These are phyloP conservation scores for Sitophilus oryzae DNA, from an alignment of 1,140 invertebrate species.

Conservation along the genomic window DNA sequence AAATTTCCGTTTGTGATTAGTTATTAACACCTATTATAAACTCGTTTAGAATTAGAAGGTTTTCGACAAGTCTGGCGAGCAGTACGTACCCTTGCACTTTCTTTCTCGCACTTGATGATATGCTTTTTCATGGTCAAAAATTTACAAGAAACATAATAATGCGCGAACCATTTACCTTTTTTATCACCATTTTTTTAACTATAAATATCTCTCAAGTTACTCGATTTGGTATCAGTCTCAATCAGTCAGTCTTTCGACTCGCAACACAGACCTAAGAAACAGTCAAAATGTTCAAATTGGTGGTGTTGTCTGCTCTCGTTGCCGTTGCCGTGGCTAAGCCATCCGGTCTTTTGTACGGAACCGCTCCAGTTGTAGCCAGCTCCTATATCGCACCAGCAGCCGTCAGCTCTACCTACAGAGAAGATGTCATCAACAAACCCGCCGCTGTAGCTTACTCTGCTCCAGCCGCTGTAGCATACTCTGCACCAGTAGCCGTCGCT, in stretches of 20 bases:
- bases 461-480: background rate
- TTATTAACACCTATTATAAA: no score
- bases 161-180: no score
- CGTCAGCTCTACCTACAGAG: slow-evolving; percentile 19
- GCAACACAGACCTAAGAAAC: slow-evolving; percentile 31
- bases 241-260: slow-evolving; percentile 31
- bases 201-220: no score
- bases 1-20: no score
- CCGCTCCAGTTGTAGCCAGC: slow-evolving; percentile 21
- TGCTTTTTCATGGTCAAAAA: no score
- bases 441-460: slow-evolving; percentile 15
- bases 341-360: slow-evolving; percentile 9
- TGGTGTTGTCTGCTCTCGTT: slow-evolving; percentile 35
- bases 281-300: slow-evolving; percentile 34
- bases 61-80: no score
- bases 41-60: no score
- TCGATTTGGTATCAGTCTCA: slow-evolving; percentile 26
- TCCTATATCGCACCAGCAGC: slow-evolving; percentile 10
- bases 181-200: no score
- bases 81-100: no score
- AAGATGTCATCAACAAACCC: slow-evolving; percentile 20
- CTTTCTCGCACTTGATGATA: no score
- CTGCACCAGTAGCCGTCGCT: slow-evolving; percentile 12
- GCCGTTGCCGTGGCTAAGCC: slow-evolving; percentile 30
- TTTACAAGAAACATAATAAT: no score